Base-by-base conservation (phyloP, 2,113 vertebrate genomes). In the Pelecanoides urinatrix region DNA sequence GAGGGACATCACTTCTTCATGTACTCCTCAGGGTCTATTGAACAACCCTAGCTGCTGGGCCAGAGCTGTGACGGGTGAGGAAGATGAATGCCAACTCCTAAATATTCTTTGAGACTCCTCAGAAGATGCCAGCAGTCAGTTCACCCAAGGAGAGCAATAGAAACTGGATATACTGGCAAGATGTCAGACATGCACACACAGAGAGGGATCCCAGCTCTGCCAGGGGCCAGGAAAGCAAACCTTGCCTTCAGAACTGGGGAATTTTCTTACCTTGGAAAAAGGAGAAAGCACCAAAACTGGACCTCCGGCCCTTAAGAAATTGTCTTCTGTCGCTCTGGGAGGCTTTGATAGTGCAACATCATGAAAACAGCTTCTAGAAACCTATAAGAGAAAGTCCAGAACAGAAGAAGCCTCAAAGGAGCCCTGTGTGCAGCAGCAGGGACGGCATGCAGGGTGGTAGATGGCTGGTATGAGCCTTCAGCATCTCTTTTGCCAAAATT, bases 151-250 rank as follows among this genome's bases (percentile, higher is more conserved):
- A 85, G 4, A 67, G 9, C 32, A 58, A 50, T 16, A 62, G 21
- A 49, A 62, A 21, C 6, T 21, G 29, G 10, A 36, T 23, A 13
- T 29, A n/a, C 4, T 0, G 6, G 27, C 14, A 36, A 25, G 19
- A 9, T 30, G 16, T 38, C 25, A 78, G 25, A 22, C 3, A 9
- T 4, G 9, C 10, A 30, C 9, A 20, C 0, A 1, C 11, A 47
- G 19, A 40, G 49, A 18, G 4, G 25, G 32, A 52, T 63, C 23
- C 68, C 62, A 58, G 65, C 38, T 65, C 50, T 72, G 9, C 17
- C 27, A 56, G 42, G 21, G 21, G 22, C 26, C 14, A 27, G 12
- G 16, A 32, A 7, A 58, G 7, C 15, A 63, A 63, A 65, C 21
- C 13, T 53, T 32, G 10, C 38, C 11, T 59, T 90, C 7, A 32